Evolutionary conservation across 2,888 invertebrate genomes (phyloP), one percentile per base, ranked within the genome.

Genomic region (Euphydryas editha): DNA sequence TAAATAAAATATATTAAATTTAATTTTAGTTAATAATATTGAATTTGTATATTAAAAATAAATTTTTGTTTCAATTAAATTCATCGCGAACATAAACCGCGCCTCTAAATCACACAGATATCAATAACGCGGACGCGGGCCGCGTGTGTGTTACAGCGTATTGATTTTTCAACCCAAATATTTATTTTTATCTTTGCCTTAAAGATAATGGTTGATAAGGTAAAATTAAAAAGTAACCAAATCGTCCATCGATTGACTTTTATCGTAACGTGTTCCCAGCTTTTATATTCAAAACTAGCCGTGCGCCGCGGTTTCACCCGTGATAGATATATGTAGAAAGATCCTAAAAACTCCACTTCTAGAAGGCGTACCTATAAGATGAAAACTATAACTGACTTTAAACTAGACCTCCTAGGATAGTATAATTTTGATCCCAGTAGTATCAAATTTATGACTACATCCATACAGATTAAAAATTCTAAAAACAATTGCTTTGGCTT

Each of bases 161-260:
- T 88, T 83, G 88, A 88, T 88, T 88, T 87, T 86, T 77, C 80
- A 11, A 83, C 82, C 82, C 82, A 85, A 82, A 83, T 78, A 77
- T 83, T 84, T 84, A 86, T 88, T 87, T 87, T 88, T 88, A 81
- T 70, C 73, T 68, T 69, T 73, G 72, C 64, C 72, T 88, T 86
- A 82, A 85, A 87, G 88, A 88, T 88, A 88, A 86, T 77, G 71
- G 47, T 61, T 69, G 87, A 88, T 87, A 88, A 86, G 82, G 81
- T 76, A 81, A 75, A 88, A 88, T 88, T 88, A 88, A 88, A 88
- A 88, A 81, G 79, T 74, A 78, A 83, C 81, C 79, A 82, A 86
- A 85, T 84, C 78, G 80, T 77, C 70, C 74, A 78, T 81, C 79
- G 68, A 59, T 83, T 79, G 66, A 49, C 73, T 78, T 84, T 51